Evolutionary conservation across 1,140 invertebrate genomes (phyloP).

Genomic region (Ostrea edulis): DNA sequence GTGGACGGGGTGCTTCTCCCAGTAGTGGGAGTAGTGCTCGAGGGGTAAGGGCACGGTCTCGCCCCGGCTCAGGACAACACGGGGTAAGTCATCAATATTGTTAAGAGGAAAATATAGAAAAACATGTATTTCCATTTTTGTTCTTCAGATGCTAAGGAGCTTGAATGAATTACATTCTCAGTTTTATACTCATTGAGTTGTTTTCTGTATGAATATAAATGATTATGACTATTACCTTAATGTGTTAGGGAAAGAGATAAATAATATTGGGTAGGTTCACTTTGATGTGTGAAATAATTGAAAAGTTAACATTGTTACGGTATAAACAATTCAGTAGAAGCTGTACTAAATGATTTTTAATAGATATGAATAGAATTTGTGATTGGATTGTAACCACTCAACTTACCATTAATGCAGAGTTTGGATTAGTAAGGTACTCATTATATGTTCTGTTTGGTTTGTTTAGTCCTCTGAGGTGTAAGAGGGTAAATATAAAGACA

Average conservation of each 20-base stretch:
- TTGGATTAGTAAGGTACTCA: conserved; percentile 6
- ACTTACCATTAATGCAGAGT: conserved; percentile 22
- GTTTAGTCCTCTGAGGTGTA: conserved; percentile 28
- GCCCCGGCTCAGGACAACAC: conserved; percentile 70
- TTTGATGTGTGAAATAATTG: conserved; percentile 6
- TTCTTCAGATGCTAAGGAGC: too few species aligned
- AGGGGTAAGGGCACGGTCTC: conserved; percentile 65
- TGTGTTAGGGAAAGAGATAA: conserved; percentile 18
- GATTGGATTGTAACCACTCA: background rate
- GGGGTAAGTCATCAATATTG: conserved; percentile 58
- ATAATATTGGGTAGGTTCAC: background rate
- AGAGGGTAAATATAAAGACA: conserved; percentile 8
- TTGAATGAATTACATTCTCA: background rate
- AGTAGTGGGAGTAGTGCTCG: conserved; percentile 69
- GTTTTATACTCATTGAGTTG: background rate
- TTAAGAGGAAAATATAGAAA: background rate
- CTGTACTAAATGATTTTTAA: background rate
- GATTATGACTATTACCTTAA: background rate
- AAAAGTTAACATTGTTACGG: background rate
- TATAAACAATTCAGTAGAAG: background rate
- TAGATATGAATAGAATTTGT: background rate
- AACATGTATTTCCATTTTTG: background rate
- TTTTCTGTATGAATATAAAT: background rate
- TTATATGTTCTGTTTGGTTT: background rate
- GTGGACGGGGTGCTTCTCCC: conserved; percentile 73